Base-by-base conservation (phyloP, 2,888 invertebrate genomes). In the Yponomeuta plumbellus region DNA sequence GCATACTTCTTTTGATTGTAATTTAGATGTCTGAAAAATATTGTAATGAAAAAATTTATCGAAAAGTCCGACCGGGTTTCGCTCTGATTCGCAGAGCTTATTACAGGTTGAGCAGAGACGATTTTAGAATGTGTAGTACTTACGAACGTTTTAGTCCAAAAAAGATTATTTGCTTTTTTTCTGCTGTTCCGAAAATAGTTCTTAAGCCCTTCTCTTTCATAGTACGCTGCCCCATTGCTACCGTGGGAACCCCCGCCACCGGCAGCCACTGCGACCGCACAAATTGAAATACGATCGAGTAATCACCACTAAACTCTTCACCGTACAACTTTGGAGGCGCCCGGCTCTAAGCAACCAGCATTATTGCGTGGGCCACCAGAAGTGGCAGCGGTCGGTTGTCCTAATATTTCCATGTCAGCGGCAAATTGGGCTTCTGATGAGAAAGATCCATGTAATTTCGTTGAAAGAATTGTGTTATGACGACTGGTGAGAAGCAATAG, bases 181-280 rank as follows among this genome's bases (percentile, higher is more conserved):
- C 34, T 8, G 34, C 34, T 34, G 8, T 34, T 34, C 34, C 8
- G 34, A 34, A 34, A 34, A 34, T 6, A 8, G 34, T 34, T 34
- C 8, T 34, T 34, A 34, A 10, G 8, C 34, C 34, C 34, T 34
- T 34, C 34, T 34, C 6, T 34, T 3, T 34, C 34, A 34, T 34
- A 34, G 34, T 6, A 34, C 6, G 34, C 59, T 11, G 59, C 11
- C 5, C 11, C 22, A 23, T 2, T 13, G 23, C 5, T 22, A 11
- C 59, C 59, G 59, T 59, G 59, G 59, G 59, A 59, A 59, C 59
- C 59, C 11, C 59, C 59, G 22, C 59, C 59, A 59, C 59, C 59
- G 23, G 6, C 34, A 34, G 34, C 22, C 59, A 21, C 59, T 11
- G 59, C 59, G 44, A 52, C 44, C 44, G 44, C 44, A 52, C 44